Evolutionary conservation across 1,140 invertebrate genomes (phyloP).

Genomic region (Philaenus spumarius): DNA sequence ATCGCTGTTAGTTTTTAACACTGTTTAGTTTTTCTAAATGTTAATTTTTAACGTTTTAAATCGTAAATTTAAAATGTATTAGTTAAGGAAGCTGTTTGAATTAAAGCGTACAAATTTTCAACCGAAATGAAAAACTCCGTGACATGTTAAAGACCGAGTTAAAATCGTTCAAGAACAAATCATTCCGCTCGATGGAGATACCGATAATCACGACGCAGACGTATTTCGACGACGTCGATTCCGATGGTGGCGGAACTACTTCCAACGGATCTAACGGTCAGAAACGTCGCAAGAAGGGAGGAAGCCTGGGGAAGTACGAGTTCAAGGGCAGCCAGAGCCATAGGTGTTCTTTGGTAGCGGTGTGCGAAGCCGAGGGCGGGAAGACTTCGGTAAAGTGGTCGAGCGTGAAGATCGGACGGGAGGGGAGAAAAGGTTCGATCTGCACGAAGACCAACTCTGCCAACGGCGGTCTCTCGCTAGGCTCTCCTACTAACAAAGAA

Average conservation of each 20-base stretch:
- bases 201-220: conserved; percentile 27
- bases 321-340: conserved; percentile 26
- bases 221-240: conserved; percentile 18
- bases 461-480: conserved; percentile 26
- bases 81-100: no score
- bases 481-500: conserved; percentile 12
- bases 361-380: conserved; percentile 21
- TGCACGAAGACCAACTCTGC: conserved; percentile 24
- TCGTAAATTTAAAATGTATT: no score
- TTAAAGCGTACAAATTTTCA: no score
- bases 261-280: not conserved
- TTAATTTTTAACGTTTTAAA: not conserved
- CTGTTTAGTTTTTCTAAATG: no score
- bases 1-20: conserved; percentile 7
- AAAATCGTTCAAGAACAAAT: not conserved
- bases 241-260: not conserved
- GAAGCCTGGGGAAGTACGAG: conserved; percentile 22
- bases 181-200: conserved; percentile 22
- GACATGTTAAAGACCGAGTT: not conserved
- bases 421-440: conserved; percentile 19
- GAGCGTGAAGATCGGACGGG: conserved; percentile 19
- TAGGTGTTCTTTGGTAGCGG: conserved; percentile 24
- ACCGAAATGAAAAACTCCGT: no score
- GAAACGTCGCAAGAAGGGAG: not conserved
- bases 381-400: conserved; percentile 27